Base-by-base conservation (phyloP, 2,888 invertebrate species). In the Folsomia manolachei region DNA sequence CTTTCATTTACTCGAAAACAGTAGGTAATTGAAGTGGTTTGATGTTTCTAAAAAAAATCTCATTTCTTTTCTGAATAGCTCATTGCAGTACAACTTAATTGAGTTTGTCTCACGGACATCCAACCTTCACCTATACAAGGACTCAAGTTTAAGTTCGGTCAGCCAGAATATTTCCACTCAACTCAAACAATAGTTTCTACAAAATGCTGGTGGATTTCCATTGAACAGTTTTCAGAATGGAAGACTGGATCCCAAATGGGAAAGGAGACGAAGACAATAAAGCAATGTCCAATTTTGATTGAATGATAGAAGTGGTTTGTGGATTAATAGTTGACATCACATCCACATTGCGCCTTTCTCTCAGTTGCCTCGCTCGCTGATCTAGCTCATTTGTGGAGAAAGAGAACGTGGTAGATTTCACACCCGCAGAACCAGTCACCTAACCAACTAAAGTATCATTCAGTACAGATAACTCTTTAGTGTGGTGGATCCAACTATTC, bases 241-340 rank as follows among this genome's bases (percentile, higher is more conserved):
- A 4, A 39, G 39, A 14, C 39, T 39, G 39, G 39, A 39, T 14
- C 7, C 4, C 18, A 19, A 56, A 56, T 4, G 7, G 56, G 19
- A 56, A 56, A 14, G 14, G 56, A 56, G n/a, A 7, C 21, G 56
- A 19, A 56, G 56, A 56, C 11, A n/a, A 56, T 56, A 56, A 18
- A 56, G 19, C 56, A 56, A 56, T 56, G 56, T 56, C 56, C 56
- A 19, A 14, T 56, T 56, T 56, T 56, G 56, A 56, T 56, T 56
- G 56, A 56, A 56, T 56, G 18, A 18, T 56, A 4, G 7, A 56
- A 56, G 21, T 39, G 39, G 39, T 39, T 39, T 39, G 7, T 56
- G 56, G 56, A 56, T 56, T n/a, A 56, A 56, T 56, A 51, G 51
- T 11, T 51, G 51, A 18, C 18, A 9, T 18, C 51, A 51, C 18